phyloP scores from a whole-genome alignment of 2,797 vertebrate species.

The Schizopygopsis malacanthus region DNA sequence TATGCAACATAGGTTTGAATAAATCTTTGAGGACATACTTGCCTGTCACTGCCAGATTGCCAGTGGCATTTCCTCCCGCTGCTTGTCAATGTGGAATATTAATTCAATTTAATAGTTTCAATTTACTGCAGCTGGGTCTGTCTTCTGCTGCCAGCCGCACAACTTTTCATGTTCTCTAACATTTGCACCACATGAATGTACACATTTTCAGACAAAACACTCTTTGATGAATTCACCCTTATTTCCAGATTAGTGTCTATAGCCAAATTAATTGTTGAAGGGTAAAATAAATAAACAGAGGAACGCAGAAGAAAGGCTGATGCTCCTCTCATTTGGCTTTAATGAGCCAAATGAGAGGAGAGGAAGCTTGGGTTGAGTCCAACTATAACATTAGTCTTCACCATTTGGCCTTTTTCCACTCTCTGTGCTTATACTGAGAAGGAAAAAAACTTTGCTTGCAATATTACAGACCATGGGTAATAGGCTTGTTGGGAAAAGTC shows the following conservation, averaged over 20 bases:
- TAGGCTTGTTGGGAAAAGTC: slow-evolving; percentile 38
- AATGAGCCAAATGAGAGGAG: slow-evolving; percentile 54
- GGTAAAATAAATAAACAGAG: slow-evolving; percentile 53
- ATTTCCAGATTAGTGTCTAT: slow-evolving; percentile 43
- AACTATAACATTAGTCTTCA: slow-evolving; percentile 57
- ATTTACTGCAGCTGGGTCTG: slow-evolving; percentile 51
- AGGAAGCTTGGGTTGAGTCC: slow-evolving; percentile 46
- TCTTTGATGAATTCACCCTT: slow-evolving; percentile 29
- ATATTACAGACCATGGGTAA: slow-evolving; percentile 48
- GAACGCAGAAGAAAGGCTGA: slow-evolving; percentile 40
- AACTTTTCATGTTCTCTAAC: slow-evolving; percentile 53
- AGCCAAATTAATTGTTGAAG: slow-evolving; percentile 51
- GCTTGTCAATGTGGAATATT: slow-evolving; percentile 60
- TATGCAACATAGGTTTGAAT: slow-evolving; percentile 54
- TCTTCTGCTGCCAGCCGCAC: slow-evolving; percentile 54
- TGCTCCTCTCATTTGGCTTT: slow-evolving; percentile 43
- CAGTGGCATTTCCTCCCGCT: slow-evolving; percentile 53
- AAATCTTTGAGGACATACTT: slow-evolving; percentile 59
- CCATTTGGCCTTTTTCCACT: slow-evolving; percentile 51
- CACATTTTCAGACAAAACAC: slow-evolving; percentile 30
- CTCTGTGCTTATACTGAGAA: slow-evolving; percentile 48
- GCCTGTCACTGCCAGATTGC: slow-evolving; percentile 51
- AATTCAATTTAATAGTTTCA: slow-evolving; percentile 63
- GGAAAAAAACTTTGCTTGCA: slow-evolving; percentile 45
- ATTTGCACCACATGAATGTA: slow-evolving; percentile 31